Evolutionary conservation across 2,113 vertebrate species (phyloP), one percentile per base, ranked within the genome.

Genomic region (Barbus barbus): DNA sequence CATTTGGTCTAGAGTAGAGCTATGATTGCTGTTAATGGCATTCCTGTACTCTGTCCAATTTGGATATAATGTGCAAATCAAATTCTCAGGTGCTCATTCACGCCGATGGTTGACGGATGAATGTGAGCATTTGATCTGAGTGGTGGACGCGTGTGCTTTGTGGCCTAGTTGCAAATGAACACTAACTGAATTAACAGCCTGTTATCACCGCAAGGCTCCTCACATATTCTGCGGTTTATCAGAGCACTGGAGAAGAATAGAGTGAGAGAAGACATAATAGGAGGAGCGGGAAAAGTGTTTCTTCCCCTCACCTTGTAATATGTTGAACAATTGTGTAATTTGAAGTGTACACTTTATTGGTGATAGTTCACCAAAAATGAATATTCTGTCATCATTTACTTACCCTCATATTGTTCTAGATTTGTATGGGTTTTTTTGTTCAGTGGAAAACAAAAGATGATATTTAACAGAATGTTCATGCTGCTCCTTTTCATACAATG

Each of bases 171-270:
- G 33, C 82, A 78, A 67, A 74, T 87, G 65, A 87, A 61, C 53
- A 61, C 76, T 61, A 82, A 87, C 78, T 87, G 87, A 83, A 81
- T 81, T 75, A 83, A 81, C 85, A 88, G 83, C 75, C 87, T 83
- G 74, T 76, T 48, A 26, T 81, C 38, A 79, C 80, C 83, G 22
- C 33, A 48, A 85, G 85, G 83, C 79, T 78, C 48, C 56, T 84
- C 75, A 76, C 48, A 44, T 82, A 84, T 80, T 58, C 75, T 82
- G 84, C 12, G 61, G 85, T 72, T 86, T 86, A 84, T 81, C 86
- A 75, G 77, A 84, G 86, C 56, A 76, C n/a, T n/a, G 73, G 71
- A 74, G 63, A 58, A 48, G 38, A 38, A 73, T 53, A 67, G 41
- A 51, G 63, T 18, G 5, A 61, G 22, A 71, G 24, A 8, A 46